Base-by-base conservation (phyloP, 2,113 vertebrate genomes). In the Pavo muticus region DNA sequence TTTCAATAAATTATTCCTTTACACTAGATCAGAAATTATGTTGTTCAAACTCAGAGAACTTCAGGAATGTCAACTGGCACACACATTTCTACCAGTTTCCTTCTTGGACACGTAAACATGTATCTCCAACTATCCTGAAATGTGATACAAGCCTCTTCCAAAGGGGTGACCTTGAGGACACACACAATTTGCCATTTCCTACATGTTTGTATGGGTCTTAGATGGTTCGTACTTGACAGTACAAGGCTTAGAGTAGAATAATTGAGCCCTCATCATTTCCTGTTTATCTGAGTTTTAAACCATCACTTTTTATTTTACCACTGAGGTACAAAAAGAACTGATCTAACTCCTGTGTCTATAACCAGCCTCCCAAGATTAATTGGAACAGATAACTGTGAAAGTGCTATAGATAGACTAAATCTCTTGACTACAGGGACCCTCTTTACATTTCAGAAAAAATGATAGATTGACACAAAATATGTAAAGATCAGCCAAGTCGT, bases 251-350 rank as follows among this genome's bases (percentile, higher is more conserved):
- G 24, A 88, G 23, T 1, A 65, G 24, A 92, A 44, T 37, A 90
- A 85, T 23, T 3, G 21, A 76, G 24, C 16, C 35, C 30, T 73
- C 45, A 4, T 59, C 0, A 0, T 48, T 75, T 44, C 59, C 57
- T 85, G 40, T 65, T 84, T 61, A 59, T 47, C 45, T 63, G 8
- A 4, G 0, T 67, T 76, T 67, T 40, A 69, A 52, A 65, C 20
- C 27, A 79, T 18, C 29, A 19, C 59, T 73, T 89, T 74, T 91
- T 91, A 65, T 73, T 89, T 92, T 39, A 63, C 5, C 0, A 88
- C 68, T 74, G 29, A 25, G 39, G 11, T 83, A 47, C 42, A 71
- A 35, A 42, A 76, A 85, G 37, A 80, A 83, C 20, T 54, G 57
- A 72, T 57, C 27, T 79, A 14, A 47, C 4, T 59, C 16, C 24